Evolutionary conservation across 2,113 vertebrate species (phyloP).

Genomic region (Lamprotornis superbus): DNA sequence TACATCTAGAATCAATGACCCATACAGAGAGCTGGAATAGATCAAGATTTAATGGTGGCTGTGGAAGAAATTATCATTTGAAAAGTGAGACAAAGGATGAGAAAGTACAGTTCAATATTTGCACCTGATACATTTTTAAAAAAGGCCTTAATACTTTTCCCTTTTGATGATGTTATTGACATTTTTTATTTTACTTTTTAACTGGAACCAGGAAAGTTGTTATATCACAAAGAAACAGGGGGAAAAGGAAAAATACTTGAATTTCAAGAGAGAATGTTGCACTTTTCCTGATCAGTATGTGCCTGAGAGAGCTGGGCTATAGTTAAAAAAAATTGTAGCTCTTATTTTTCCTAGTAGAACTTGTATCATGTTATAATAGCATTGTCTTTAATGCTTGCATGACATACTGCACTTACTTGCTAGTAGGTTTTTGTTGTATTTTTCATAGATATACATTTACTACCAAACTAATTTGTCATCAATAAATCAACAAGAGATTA

Average conservation of each 20-base stretch:
- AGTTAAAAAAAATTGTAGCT: background rate
- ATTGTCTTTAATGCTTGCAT: background rate
- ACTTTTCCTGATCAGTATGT: background rate
- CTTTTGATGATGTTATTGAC: background rate
- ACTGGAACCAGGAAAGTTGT: background rate
- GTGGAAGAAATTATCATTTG: slow-evolving; percentile 76
- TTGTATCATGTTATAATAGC: background rate
- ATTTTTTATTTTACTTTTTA: background rate
- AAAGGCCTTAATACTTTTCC: slow-evolving; percentile 21
- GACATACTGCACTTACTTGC: background rate
- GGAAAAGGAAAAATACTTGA: background rate
- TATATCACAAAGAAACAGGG: background rate
- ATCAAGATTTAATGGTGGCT: slow-evolving; percentile 81
- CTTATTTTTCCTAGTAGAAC: background rate
- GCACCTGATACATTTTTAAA: slow-evolving; percentile 31
- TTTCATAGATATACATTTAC: background rate
- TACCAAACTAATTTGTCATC: background rate
- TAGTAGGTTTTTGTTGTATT: background rate
- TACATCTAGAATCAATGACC: slow-evolving; percentile 82
- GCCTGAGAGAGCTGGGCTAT: background rate
- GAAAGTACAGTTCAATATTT: slow-evolving; percentile 66
- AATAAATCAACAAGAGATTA: background rate
- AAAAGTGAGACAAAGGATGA: slow-evolving; percentile 71
- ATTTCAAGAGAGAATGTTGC: background rate
- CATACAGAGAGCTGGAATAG: slow-evolving; percentile 78